Percentiles rank a stretch among this genome's conserved stretches.
phyloP scores from a whole-genome alignment of 2,888 invertebrate species.

The Lymantria dispar region DNA sequence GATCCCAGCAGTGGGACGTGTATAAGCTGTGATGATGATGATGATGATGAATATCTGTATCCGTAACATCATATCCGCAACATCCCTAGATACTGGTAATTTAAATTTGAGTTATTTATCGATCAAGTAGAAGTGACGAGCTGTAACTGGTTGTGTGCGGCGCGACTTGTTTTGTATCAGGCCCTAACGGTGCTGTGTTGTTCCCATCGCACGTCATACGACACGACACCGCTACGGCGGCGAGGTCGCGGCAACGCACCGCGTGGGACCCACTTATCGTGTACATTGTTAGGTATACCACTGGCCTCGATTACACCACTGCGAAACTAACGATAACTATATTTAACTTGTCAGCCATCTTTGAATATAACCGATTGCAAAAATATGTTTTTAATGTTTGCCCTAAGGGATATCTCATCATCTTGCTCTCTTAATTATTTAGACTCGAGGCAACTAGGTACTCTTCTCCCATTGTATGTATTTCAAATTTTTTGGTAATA shows the following conservation, averaged over 20 bases:
- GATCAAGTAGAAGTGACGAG: background rate
- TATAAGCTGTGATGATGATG: too few species aligned
- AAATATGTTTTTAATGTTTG: too few species aligned
- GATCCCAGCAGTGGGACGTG: too few species aligned
- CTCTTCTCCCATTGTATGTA: too few species aligned
- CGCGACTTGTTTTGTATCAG: background rate
- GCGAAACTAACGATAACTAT: background rate
- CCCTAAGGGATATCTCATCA: too few species aligned
- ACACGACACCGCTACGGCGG: background rate
- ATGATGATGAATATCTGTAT: too few species aligned
- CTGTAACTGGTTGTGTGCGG: background rate
- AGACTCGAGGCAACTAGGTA: too few species aligned
- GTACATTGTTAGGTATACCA: conserved; percentile 17
- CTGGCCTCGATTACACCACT: conserved; percentile 20
- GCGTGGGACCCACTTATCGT: conserved; percentile 6
- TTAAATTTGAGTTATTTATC: background rate
- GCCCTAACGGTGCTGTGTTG: background rate
- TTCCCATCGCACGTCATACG: background rate
- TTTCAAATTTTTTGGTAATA: too few species aligned
- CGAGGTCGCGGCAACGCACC: background rate
- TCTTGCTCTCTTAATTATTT: too few species aligned
- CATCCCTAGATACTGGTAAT: too few species aligned
- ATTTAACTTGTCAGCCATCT: background rate
- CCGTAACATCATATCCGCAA: too few species aligned
- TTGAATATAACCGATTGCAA: too few species aligned